Conservation (phyloP, 1,140 invertebrate species). For the Euura saliciscinereae region DNA sequence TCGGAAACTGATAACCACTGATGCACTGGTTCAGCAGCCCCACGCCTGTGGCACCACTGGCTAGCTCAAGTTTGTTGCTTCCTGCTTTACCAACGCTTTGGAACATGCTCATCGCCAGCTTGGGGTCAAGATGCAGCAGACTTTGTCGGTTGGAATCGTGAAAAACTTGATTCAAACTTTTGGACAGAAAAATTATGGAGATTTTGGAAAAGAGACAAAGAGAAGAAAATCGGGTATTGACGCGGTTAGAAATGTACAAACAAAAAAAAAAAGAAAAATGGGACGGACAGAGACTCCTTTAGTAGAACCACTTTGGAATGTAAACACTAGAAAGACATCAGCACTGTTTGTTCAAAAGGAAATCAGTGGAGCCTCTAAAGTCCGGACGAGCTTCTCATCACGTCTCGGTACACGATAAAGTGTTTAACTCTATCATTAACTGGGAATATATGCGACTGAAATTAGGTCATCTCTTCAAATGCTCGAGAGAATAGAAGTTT, state of each 20-base stretch:
- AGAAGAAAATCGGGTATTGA: too few relatives aligned
- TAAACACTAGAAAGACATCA: constrained; percentile 5
- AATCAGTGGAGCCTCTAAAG: background rate
- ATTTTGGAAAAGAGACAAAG: too few relatives aligned
- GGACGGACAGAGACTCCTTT: background rate
- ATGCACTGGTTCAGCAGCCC: background rate
- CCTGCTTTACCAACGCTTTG: constrained; percentile 3
- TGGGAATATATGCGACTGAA: background rate
- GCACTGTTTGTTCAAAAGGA: constrained; percentile 3
- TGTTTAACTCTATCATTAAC: background rate
- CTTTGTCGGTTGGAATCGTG: background rate
- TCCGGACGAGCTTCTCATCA: background rate
- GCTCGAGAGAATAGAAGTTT: background rate
- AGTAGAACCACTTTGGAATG: background rate
- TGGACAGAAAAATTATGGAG: too few relatives aligned
- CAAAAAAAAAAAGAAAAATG: background rate
- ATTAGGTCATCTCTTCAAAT: background rate
- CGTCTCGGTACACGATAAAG: background rate
- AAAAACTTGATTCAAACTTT: too few relatives aligned
- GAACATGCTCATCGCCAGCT: background rate
- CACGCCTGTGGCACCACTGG: background rate
- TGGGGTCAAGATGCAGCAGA: background rate
- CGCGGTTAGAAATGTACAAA: background rate
- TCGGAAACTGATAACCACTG: background rate
- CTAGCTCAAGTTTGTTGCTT: background rate